phyloP scores from a whole-genome alignment of 2,113 vertebrate genomes.

The Gorsachius goisagi region DNA sequence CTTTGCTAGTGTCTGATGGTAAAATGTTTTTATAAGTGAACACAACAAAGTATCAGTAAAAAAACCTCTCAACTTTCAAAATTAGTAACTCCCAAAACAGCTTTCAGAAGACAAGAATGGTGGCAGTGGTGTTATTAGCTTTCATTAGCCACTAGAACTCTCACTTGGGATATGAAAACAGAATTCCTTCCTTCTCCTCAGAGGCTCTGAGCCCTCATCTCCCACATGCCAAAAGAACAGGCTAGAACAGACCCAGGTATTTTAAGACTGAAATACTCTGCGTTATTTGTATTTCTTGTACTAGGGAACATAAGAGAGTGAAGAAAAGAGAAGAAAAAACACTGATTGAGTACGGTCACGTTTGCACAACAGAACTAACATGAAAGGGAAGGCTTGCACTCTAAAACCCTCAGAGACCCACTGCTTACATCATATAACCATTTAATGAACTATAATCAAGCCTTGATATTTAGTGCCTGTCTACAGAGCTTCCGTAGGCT shows the following conservation, averaged over 20 bases:
- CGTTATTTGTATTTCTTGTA: background rate
- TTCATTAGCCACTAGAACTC: background rate
- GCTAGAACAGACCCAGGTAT: background rate
- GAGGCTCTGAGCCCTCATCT: background rate
- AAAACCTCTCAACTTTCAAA: background rate
- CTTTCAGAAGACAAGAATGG: background rate
- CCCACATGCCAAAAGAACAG: background rate
- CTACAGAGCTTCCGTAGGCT: background rate
- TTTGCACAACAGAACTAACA: background rate
- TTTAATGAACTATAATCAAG: background rate
- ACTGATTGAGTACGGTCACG: rapidly evolving
- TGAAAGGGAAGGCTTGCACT: background rate
- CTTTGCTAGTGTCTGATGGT: rapidly evolving
- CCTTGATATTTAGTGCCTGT: background rate
- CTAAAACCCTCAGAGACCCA: background rate
- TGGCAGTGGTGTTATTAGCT: background rate
- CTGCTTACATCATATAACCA: background rate
- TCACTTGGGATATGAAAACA: background rate
- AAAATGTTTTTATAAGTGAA: background rate
- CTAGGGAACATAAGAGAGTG: background rate
- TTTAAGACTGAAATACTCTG: background rate
- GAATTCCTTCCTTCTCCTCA: background rate
- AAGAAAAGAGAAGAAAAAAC: background rate
- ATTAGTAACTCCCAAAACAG: background rate
- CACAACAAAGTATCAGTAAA: background rate